phyloP scores from a whole-genome alignment of 2,888 invertebrate species.

The Idaea aversata region DNA sequence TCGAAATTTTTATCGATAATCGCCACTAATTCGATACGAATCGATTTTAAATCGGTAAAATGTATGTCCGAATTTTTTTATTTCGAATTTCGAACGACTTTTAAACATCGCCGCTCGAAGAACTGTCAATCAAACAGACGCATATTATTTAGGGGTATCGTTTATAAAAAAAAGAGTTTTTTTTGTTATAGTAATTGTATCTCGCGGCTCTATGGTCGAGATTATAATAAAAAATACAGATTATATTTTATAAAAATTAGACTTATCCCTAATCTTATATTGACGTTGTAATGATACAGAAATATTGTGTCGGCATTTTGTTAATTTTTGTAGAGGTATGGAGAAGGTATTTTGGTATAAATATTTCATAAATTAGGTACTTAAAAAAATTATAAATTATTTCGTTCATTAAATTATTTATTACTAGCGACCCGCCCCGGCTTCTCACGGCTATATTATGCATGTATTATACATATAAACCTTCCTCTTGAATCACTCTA shows the following conservation, averaged over 20 bases:
- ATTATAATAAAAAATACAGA: conserved; percentile 26
- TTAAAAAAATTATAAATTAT: too few species aligned
- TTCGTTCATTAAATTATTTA: too few species aligned
- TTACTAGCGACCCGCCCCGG: too few species aligned
- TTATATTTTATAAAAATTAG: conserved; percentile 60
- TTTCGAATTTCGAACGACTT: conserved; percentile 17
- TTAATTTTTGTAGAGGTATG: conserved; percentile 37
- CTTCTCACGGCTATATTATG: too few species aligned
- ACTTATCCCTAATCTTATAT: conserved; percentile 78
- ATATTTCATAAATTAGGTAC: too few species aligned
- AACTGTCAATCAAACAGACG: conserved; percentile 70
- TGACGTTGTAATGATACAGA: conserved; percentile 77
- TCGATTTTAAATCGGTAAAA: conserved; percentile 16
- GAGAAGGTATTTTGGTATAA: conserved; percentile 36
- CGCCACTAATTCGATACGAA: conserved; percentile 70
- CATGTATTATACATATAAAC: too few species aligned
- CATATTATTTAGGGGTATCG: conserved; percentile 64
- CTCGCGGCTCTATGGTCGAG: conserved; percentile 25
- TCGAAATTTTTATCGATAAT: conserved; percentile 70
- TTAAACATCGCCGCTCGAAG: conserved; percentile 26
- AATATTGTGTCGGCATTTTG: conserved; percentile 63
- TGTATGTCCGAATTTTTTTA: conserved; percentile 34
- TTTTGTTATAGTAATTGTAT: conserved; percentile 32
- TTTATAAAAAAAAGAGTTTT: conserved; percentile 39
- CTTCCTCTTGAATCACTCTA: too few species aligned